A percentile compares a stretch with the other conserved stretches of the same genome.
phyloP scores from a whole-genome alignment of 2,797 vertebrate species.

The Picus viridis region DNA sequence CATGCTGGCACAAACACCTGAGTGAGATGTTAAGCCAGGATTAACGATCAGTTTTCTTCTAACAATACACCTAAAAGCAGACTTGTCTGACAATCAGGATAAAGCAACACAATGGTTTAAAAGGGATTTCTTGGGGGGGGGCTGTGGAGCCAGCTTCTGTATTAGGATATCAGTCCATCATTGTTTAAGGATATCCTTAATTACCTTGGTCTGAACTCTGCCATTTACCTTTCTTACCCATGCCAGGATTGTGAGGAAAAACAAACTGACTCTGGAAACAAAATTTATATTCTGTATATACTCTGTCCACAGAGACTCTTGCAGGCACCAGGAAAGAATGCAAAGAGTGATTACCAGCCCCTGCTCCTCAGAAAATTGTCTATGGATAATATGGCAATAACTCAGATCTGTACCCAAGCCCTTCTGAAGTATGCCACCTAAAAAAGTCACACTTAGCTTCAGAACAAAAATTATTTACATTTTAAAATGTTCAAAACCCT shows the following conservation, averaged over 20 bases:
- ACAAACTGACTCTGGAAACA: background rate
- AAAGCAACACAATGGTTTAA: background rate
- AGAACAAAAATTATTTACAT: background rate
- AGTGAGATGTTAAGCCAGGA: background rate
- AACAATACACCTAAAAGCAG: background rate
- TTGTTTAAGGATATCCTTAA: background rate
- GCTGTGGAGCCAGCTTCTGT: background rate
- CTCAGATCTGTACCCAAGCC: background rate
- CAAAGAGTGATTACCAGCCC: background rate
- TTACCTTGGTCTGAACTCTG: background rate
- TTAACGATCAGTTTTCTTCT: background rate
- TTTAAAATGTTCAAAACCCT: background rate
- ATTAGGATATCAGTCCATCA: background rate
- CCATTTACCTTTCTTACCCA: background rate
- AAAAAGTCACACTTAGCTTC: background rate
- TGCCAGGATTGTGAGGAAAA: background rate
- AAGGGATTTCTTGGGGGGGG: background rate
- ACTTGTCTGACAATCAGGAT: background rate
- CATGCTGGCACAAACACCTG: background rate
- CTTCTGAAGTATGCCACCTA: background rate
- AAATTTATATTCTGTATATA: background rate
- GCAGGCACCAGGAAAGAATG: background rate
- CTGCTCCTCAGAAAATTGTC: rapidly evolving
- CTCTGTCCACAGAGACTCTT: background rate
- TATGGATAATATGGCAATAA: background rate